Conservation (phyloP, 2,113 vertebrate species). For the Melanerpes aurifrons region DNA sequence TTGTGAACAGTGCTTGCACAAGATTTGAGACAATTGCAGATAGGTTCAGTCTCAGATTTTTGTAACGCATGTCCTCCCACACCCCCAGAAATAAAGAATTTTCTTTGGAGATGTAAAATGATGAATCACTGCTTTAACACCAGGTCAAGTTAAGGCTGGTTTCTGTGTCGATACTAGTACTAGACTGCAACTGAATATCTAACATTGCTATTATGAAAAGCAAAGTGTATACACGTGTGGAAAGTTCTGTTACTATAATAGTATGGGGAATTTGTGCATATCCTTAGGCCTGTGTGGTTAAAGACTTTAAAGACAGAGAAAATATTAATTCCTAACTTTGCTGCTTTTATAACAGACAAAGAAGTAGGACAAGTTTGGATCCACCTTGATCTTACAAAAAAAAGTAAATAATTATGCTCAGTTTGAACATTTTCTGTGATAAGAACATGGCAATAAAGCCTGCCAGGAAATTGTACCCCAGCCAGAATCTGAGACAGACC, state of each 20-base stretch:
- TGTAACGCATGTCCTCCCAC: not conserved
- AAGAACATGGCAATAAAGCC: not conserved
- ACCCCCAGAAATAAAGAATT: not conserved
- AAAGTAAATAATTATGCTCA: not conserved
- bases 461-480: not conserved
- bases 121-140: not conserved
- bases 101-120: not conserved
- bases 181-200: not conserved
- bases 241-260: not conserved
- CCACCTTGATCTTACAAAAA: not conserved
- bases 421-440: not conserved
- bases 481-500: not conserved
- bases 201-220: not conserved
- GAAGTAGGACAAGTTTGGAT: not conserved
- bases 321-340: not conserved
- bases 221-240: not conserved
- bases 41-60: not conserved
- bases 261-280: not conserved
- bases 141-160: not conserved
- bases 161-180: not conserved
- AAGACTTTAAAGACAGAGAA: not conserved
- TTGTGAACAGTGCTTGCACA: not conserved
- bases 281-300: not conserved
- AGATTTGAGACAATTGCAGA: not conserved
- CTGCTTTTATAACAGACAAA: not conserved